Percentiles rank a stretch among this genome's conserved stretches.
These are phyloP conservation scores for Petaurus breviceps DNA, from an alignment of 2,113 vertebrate species.

Conservation along the genomic window DNA sequence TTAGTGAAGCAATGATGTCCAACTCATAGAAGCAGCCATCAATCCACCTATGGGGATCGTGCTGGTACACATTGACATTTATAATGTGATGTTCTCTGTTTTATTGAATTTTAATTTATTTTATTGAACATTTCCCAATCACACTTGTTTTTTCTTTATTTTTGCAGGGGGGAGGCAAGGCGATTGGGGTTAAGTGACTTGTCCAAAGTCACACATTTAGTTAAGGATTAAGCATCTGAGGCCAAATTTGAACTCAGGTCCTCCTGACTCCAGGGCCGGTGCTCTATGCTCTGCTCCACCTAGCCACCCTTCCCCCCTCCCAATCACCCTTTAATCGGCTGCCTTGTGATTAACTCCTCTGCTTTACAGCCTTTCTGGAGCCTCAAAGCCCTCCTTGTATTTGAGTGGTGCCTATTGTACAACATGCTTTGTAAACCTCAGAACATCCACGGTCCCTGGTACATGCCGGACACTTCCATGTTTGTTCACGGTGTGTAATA, in stretches of 20 bases:
- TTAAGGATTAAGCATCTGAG: too few species aligned
- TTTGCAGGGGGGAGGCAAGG: too few species aligned
- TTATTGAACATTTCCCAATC: background rate
- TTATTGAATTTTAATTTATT: background rate
- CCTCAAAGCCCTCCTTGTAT: background rate
- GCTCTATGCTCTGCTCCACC: too few species aligned
- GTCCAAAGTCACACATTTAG: too few species aligned
- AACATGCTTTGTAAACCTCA: background rate
- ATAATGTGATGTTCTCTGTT: background rate
- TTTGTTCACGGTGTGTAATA: background rate
- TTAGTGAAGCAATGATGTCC: background rate
- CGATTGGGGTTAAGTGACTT: too few species aligned
- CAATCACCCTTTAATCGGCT: background rate
- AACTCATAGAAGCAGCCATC: background rate
- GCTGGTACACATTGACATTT: background rate
- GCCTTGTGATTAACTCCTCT: background rate
- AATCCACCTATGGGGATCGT: background rate
- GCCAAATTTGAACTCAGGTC: too few species aligned
- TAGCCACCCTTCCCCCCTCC: background rate
- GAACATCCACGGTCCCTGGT: background rate
- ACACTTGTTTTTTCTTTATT: background rate
- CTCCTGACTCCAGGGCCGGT: too few species aligned
- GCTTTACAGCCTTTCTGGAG: background rate
- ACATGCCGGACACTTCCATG: background rate
- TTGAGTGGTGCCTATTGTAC: background rate